Conservation (phyloP, 1,140 invertebrate genomes). For the Drosophila navojoa region DNA sequence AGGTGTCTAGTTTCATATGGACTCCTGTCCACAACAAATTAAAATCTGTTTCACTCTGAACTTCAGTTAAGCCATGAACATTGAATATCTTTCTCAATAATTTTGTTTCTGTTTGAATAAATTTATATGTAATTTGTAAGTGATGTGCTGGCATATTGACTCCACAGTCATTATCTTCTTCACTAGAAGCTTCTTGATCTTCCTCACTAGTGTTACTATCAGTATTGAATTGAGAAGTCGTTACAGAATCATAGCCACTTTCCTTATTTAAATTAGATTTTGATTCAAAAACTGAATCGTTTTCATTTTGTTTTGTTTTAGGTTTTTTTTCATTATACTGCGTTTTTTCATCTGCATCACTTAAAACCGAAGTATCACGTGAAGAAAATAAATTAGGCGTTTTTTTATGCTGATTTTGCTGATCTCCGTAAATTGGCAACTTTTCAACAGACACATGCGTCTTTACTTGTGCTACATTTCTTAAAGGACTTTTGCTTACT, state of each 20-base stretch:
- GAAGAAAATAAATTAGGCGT: conserved; percentile 64
- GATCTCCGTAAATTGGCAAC: conserved; percentile 33
- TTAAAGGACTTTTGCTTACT: conserved; percentile 34
- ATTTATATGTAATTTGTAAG: conserved; percentile 92
- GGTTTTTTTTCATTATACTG: conserved; percentile 53
- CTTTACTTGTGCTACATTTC: conserved; percentile 33
- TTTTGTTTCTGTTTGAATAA: conserved; percentile 92
- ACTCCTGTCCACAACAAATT: conserved; percentile 96
- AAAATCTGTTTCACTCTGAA: conserved; percentile 88
- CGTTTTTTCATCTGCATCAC: conserved; percentile 66
- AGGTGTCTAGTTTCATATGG: conserved; percentile 94
- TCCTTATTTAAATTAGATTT: conserved; percentile 52
- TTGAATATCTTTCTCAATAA: conserved; percentile 89
- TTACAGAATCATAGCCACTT: conserved; percentile 52
- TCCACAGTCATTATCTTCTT: conserved; percentile 66
- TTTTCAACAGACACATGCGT: conserved; percentile 44
- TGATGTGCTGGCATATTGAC: conserved; percentile 88
- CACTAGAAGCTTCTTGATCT: conserved; percentile 53
- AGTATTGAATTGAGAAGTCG: conserved; percentile 24
- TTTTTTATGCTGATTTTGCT: conserved; percentile 33
- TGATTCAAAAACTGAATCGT: conserved; percentile 31
- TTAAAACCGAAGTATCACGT: conserved; percentile 75
- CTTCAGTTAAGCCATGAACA: conserved; percentile 90
- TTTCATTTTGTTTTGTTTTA: conserved; percentile 39
- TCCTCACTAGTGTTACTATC: conserved; percentile 48